Evolutionary conservation across 2,888 invertebrate species (phyloP).

Genomic region (Lasioglossum lativentre): DNA sequence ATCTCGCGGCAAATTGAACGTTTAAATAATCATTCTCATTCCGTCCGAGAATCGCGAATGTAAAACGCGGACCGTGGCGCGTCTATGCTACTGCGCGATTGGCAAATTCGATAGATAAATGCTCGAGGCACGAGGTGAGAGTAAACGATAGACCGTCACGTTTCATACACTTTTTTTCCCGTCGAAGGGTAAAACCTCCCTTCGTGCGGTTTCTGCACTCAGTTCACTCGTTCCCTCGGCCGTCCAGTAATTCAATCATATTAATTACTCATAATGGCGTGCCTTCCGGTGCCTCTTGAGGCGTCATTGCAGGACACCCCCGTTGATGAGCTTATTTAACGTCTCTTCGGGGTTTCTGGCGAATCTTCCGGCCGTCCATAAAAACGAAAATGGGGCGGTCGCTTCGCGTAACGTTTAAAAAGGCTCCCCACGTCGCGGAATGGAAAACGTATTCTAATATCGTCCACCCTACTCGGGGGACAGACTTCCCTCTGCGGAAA

Average conservation of each 20-base stretch:
- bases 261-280: conserved; percentile 51
- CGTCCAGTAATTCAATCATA: conserved; percentile 51
- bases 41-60: neutral
- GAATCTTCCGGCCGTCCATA: conserved; percentile 5
- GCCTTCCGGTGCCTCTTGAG: conserved; percentile 41
- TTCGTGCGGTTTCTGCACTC: conserved; percentile 36
- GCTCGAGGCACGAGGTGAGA: neutral
- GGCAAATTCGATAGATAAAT: conserved; percentile 4
- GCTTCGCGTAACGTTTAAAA: neutral
- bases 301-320: conserved; percentile 19
- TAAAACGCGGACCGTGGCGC: neutral
- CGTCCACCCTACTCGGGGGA: neutral
- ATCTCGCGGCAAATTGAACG: neutral
- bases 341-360: conserved; percentile 29
- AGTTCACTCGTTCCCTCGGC: conserved; percentile 32
- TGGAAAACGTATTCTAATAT: no score
- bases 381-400: neutral
- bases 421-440: neutral
- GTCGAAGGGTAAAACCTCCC: conserved; percentile 11
- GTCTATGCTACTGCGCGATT: neutral
- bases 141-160: neutral
- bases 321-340: conserved; percentile 43
- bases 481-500: neutral
- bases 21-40: neutral
- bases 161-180: conserved; percentile 22